Evolutionary conservation across 2,113 vertebrate species (phyloP).

Genomic region (Trichomycterus rosablanca): DNA sequence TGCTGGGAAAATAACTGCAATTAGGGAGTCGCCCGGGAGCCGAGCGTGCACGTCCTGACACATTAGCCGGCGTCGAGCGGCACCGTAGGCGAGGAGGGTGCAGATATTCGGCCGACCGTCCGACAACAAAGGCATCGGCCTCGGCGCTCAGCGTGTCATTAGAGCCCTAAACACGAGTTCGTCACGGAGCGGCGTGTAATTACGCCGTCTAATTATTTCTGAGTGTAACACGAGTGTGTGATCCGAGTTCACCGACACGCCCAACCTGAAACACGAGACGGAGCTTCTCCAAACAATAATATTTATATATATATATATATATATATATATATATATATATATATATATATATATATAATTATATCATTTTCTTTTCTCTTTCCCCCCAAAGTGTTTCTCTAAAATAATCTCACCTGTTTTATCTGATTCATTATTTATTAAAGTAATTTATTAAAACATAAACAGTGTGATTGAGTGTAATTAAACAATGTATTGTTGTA

Average conservation of each 20-base stretch:
- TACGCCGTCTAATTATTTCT: slow-evolving; percentile 51
- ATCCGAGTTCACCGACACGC: slow-evolving; percentile 25
- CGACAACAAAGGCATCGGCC: slow-evolving; percentile 52
- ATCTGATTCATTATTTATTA: no score
- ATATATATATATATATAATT: slow-evolving; percentile 23
- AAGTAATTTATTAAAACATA: no score
- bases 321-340: no score
- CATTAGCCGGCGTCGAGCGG: slow-evolving; percentile 47
- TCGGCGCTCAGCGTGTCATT: slow-evolving; percentile 46
- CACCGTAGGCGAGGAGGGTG: slow-evolving; percentile 38
- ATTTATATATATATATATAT: no score
- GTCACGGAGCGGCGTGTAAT: slow-evolving; percentile 51
- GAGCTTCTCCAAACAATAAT: no score
- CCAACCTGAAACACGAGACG: no score
- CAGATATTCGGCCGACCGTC: slow-evolving; percentile 49
- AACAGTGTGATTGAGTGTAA: no score
- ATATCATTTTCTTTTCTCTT: background rate
- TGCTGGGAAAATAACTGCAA: slow-evolving; percentile 44
- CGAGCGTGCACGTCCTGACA: slow-evolving; percentile 49
- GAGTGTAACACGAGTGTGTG: slow-evolving; percentile 38
- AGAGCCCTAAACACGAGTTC: slow-evolving; percentile 48
- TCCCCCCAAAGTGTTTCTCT: slow-evolving; percentile 27
- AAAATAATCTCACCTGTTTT: no score
- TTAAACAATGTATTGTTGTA: no score
- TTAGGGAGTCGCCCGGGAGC: slow-evolving; percentile 40